Evolutionary conservation across 1,140 invertebrate genomes (phyloP).

Genomic region (Ephestia elutella): DNA sequence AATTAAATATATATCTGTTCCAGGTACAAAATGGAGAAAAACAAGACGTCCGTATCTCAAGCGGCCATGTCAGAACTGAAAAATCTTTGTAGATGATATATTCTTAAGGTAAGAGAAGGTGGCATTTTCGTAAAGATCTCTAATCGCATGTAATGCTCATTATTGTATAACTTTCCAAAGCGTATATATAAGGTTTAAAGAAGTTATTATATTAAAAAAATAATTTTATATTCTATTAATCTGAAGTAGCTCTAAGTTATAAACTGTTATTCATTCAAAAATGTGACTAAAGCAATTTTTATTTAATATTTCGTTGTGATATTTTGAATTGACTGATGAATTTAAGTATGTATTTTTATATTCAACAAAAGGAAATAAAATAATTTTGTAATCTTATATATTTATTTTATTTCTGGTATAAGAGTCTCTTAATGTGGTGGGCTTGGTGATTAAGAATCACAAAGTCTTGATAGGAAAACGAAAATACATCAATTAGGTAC

Average conservation of each 20-base stretch:
- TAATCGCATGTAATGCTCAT: constrained; percentile 14
- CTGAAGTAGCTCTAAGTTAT: not conserved
- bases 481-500: too few species aligned
- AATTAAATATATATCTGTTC: constrained; percentile 17
- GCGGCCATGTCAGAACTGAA: constrained; percentile 55
- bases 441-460: too few species aligned
- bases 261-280: not conserved
- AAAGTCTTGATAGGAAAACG: too few species aligned
- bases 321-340: constrained; percentile 48
- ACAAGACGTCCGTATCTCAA: constrained; percentile 50
- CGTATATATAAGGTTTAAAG: constrained; percentile 14
- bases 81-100: constrained; percentile 56
- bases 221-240: constrained; percentile 4
- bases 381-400: constrained; percentile 14
- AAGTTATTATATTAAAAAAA: not conserved
- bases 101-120: constrained; percentile 15
- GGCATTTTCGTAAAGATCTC: constrained; percentile 25
- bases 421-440: too few species aligned
- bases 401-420: not conserved
- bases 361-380: constrained; percentile 22
- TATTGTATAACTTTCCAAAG: constrained; percentile 26
- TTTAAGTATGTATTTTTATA: constrained; percentile 43
- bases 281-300: not conserved
- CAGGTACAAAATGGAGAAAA: constrained; percentile 62
- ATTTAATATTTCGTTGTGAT: constrained; percentile 43